Evolutionary conservation across 2,888 invertebrate species (phyloP).

Genomic region (Pomacea canaliculata): DNA sequence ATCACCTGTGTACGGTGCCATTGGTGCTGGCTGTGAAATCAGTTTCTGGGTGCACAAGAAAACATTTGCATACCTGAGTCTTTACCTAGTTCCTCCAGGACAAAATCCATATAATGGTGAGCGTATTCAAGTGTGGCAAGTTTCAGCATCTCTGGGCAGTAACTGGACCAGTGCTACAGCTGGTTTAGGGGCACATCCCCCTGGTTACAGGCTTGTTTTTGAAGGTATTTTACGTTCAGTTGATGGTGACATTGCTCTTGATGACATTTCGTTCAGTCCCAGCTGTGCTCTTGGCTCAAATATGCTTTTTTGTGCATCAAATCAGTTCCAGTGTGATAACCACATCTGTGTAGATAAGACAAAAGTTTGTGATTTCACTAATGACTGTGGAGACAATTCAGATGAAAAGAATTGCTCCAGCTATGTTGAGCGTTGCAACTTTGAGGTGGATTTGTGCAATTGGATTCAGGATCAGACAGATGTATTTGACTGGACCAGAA

Average conservation of each 20-base stretch:
- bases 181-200: conserved; percentile 46
- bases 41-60: conserved; percentile 50
- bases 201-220: conserved; percentile 58
- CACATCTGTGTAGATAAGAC: conserved; percentile 53
- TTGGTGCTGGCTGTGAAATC: conserved; percentile 50
- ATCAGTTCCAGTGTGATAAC: conserved; percentile 53
- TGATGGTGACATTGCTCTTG: conserved; percentile 56
- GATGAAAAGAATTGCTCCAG: conserved; percentile 56
- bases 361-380: conserved; percentile 58
- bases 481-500: conserved; percentile 61
- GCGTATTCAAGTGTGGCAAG: conserved; percentile 14
- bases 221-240: background rate
- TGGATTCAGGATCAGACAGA: conserved; percentile 57
- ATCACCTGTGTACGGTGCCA: conserved; percentile 51
- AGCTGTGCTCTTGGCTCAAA: conserved; percentile 43
- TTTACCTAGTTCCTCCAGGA: conserved; percentile 46
- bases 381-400: conserved; percentile 62
- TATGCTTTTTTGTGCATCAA: conserved; percentile 41
- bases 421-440: conserved; percentile 57
- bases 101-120: conserved; percentile 31
- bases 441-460: conserved; percentile 60
- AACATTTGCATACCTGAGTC: conserved; percentile 38
- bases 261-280: conserved; percentile 57
- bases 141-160: conserved; percentile 38
- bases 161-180: conserved; percentile 54